Evolutionary conservation across 2,888 invertebrate species (phyloP).

Genomic region (Meganola albula): DNA sequence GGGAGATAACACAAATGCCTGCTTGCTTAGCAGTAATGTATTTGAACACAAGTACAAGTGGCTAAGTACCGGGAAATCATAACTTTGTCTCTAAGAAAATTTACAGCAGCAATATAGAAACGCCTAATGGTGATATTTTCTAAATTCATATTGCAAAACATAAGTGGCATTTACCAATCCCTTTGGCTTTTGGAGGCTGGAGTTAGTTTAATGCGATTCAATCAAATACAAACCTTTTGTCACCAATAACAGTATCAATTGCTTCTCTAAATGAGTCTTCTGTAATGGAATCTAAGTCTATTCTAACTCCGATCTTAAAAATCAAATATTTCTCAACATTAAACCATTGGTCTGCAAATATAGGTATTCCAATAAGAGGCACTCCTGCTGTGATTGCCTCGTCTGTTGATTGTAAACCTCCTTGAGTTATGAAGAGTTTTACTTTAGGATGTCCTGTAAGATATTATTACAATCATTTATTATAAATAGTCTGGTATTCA

Average conservation of each 20-base stretch:
- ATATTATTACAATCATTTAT: neutral
- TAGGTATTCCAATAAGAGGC: conserved; percentile 52
- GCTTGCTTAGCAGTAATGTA: too few relatives aligned
- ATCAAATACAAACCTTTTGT: conserved; percentile 11
- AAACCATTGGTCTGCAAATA: conserved; percentile 53
- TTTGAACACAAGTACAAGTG: too few relatives aligned
- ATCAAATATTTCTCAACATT: conserved; percentile 40
- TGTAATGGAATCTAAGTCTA: conserved; percentile 13
- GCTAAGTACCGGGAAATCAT: too few relatives aligned
- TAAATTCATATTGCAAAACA: too few relatives aligned
- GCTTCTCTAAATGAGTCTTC: conserved; percentile 8
- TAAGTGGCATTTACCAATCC: too few relatives aligned
- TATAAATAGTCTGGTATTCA: too few relatives aligned
- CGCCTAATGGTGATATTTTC: too few relatives aligned
- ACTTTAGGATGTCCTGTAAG: conserved; percentile 52
- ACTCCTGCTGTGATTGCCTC: conserved; percentile 55
- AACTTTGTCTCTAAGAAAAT: too few relatives aligned
- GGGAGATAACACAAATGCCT: too few relatives aligned
- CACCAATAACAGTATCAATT: conserved; percentile 3
- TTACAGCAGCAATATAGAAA: too few relatives aligned
- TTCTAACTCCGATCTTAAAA: conserved; percentile 37
- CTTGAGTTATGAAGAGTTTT: conserved; percentile 62
- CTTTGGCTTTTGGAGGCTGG: too few relatives aligned
- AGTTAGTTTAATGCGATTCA: too few relatives aligned
- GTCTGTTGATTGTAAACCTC: conserved; percentile 57